Conservation (phyloP, 2,113 vertebrate genomes). For the Myrmecophaga tridactyla region DNA sequence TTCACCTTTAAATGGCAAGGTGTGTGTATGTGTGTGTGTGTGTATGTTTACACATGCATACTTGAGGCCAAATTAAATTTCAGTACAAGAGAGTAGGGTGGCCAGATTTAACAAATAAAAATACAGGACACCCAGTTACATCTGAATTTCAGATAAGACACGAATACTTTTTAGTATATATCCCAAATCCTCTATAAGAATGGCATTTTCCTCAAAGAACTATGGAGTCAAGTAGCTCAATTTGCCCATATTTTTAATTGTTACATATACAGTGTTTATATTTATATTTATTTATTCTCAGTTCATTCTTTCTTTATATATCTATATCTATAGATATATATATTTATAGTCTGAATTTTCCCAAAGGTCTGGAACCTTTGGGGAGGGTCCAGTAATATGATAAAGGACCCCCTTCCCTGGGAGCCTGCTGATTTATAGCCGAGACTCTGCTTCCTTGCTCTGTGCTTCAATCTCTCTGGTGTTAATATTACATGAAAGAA, state of each 20-base stretch:
- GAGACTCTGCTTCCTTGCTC: not conserved
- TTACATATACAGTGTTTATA: not conserved
- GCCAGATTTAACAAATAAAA: not conserved
- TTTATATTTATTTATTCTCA: slow-evolving; percentile 18
- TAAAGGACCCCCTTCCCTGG: not conserved
- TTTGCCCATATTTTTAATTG: not conserved
- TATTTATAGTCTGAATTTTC: slow-evolving; percentile 13
- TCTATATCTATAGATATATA: not conserved
- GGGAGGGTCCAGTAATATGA: not conserved
- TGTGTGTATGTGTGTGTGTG: not conserved
- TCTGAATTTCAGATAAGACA: not conserved
- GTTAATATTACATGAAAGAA: not conserved
- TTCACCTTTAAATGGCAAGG: not conserved
- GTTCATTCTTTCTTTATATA: not conserved
- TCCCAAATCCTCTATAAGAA: not conserved
- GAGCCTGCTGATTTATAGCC: not conserved
- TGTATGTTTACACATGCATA: not conserved
- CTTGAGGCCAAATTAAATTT: not conserved
- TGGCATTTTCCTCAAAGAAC: not conserved
- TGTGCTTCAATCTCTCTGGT: not conserved
- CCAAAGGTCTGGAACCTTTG: not conserved
- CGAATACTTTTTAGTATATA: not conserved
- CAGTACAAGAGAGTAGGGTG: not conserved
- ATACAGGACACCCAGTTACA: not conserved
- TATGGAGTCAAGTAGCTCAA: not conserved